Evolutionary conservation across 2,113 vertebrate genomes (phyloP), one percentile per base, ranked within the genome.

Genomic region (Notarius quadriscutis): DNA sequence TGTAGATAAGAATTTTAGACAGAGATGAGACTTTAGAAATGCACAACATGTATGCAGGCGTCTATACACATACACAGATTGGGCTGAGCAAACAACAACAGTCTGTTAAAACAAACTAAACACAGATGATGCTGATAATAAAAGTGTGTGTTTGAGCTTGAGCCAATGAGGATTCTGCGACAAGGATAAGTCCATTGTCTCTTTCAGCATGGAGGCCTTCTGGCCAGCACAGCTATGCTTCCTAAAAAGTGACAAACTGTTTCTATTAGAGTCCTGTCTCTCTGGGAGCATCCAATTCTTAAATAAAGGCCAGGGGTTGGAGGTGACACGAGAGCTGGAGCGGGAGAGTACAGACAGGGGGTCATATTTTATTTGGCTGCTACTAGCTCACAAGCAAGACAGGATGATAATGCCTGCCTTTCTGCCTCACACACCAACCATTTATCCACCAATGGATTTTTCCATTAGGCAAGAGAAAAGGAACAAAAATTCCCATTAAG

Each of bases 381-480:
- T 87, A 58, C 81, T 55, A 65, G 63, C 63, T 89, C 74, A 71
- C n/a, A n/a, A 86, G 86, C 72, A 41, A 83, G 78, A 87, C 83
- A 86, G 71, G 72, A 84, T 83, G 81, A 87, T 85, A 86, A 86
- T 69, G 57, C 89, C 65, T 84, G 87, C 81, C 82, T 89, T 79
- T 89, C 74, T 80, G n/a, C 81, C 27, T 58, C 74, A 65, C 60
- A 48, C 82, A 48, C 84, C 78, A 67, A 63, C 83, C 89, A 89
- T 87, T 89, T 78, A 89, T 86, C 81, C 78, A 87, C 80, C 86
- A 78, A 87, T 87, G 86, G 86, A 83, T 89, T 87, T 83, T 86
- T 75, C 84, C 79, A 87, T 87, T 87, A 87, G 79, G 50, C 30
- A 74, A 60, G 72, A 89, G 86, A 86, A 72, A 55, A 85, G 79